Percentiles rank a stretch among this genome's conserved stretches.
phyloP scores from a whole-genome alignment of 2,113 vertebrate genomes.

The Formicarius rufipectus region DNA sequence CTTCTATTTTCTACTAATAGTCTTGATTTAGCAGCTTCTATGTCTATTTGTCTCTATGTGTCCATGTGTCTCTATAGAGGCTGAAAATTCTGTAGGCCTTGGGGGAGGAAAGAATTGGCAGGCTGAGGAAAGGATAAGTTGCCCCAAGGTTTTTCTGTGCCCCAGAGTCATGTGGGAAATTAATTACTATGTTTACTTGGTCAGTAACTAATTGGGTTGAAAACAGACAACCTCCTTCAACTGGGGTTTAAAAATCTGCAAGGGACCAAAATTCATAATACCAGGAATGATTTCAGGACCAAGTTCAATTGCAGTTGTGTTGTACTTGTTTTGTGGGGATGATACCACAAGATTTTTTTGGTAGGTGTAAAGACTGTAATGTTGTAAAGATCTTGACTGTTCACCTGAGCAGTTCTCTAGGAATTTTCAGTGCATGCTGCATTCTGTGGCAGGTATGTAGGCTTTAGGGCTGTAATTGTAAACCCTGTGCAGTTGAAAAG shows the following conservation, averaged over 20 bases:
- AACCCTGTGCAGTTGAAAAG: background rate
- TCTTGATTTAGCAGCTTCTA: background rate
- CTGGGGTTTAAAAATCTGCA: background rate
- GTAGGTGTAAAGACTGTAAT: background rate
- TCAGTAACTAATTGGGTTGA: background rate
- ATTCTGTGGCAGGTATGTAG: background rate
- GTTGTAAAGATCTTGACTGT: background rate
- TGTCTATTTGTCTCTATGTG: background rate
- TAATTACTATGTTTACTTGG: background rate
- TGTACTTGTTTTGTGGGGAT: background rate
- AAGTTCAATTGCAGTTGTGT: background rate
- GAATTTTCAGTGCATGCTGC: background rate
- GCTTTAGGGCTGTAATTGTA: background rate
- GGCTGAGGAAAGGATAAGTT: background rate
- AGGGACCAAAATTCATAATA: background rate
- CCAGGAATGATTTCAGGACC: background rate
- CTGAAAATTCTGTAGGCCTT: background rate
- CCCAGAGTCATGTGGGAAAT: background rate
- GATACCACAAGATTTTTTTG: background rate
- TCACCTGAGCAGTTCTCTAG: background rate
- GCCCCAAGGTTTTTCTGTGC: background rate
- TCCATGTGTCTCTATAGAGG: background rate
- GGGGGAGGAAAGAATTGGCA: background rate
- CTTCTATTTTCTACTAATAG: background rate
- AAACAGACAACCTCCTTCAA: background rate